Percentiles rank a stretch among this genome's conserved stretches.
Conservation (phyloP, 2,797 vertebrate species). For the Sebastes diaconus region DNA sequence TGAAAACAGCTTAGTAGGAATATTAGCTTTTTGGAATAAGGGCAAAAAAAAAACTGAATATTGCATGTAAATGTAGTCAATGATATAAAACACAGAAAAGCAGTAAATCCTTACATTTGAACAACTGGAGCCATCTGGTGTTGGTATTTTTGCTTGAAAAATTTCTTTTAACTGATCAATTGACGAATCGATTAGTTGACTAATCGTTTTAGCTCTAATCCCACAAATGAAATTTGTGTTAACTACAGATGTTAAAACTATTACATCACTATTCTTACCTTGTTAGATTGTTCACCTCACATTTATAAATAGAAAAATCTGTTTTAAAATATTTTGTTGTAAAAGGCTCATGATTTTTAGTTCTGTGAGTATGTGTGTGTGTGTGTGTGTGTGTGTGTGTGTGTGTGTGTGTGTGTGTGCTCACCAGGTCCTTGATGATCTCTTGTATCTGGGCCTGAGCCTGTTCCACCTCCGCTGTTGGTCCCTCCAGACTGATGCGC, state of each 20-base stretch:
- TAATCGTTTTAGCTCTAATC: background rate
- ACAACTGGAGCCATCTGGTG: background rate
- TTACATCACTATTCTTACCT: too few relatives aligned
- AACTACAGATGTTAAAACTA: too few relatives aligned
- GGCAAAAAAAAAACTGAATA: too few relatives aligned
- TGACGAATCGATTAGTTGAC: background rate
- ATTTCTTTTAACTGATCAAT: background rate
- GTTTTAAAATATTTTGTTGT: too few relatives aligned
- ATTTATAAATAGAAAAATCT: too few relatives aligned
- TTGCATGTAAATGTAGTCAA: too few relatives aligned
- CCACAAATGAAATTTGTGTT: accelerated
- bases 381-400: background rate
- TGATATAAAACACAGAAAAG: background rate
- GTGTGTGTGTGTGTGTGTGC: background rate
- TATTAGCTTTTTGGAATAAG: accelerated
- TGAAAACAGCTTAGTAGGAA: too few relatives aligned
- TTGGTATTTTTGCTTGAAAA: background rate
- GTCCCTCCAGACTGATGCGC: constrained; percentile 85
- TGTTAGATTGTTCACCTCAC: too few relatives aligned
- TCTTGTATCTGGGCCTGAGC: constrained; percentile 85
- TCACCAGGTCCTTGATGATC: constrained; percentile 85
- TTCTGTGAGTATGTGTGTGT: background rate
- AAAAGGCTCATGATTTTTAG: too few relatives aligned
- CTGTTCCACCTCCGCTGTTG: constrained; percentile 84
- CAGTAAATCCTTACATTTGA: background rate